Evolutionary conservation across 2,888 invertebrate species (phyloP), one percentile per base, ranked within the genome.

Genomic region (Microctonus aethiopoides): DNA sequence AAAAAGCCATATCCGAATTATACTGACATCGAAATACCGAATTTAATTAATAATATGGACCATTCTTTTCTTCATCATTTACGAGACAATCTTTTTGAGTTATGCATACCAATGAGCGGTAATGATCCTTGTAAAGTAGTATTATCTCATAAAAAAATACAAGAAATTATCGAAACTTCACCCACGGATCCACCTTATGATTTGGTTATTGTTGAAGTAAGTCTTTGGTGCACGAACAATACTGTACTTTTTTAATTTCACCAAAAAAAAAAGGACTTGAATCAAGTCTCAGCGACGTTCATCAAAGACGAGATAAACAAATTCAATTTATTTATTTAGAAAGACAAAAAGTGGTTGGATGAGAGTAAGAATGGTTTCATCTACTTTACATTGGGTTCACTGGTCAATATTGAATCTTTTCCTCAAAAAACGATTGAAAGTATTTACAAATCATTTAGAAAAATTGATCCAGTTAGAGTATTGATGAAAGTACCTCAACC

Each of bases 371-470:
- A 80, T 2, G 87, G 87, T 0, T 81, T 86, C 13, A 51, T 87
- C 1, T 85, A 85, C 68, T 81, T 87, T 22, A 76, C 81, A n/a
- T 81, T 87, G 10, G 87, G 87, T 0, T 84, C 85, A 0, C 79
- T 85, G 78, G 63, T 86, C 0, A 77, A 71, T 54, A 79, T 85
- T 16, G 86, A 86, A 68, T 70, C 78, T 0, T 80, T 84, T 67
- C 82, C 84, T 0, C 22, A 34, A 2, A 67, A 80, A 0, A 51
- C 70, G 0, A 2, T 85, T 0, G 63, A 74, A 0, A 72, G 78
- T n/a, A 77, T 86, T 29, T 83, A 81, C 63, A 70, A 75, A 20
- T 78, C 81, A 0, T 63, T 86, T n/a, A 74, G 61, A 46, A 82
- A 81, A 71, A 73, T 85, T 34, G 74, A 82, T 26, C 86, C 86